Evolutionary conservation across 1,140 invertebrate genomes (phyloP).

Genomic region (Drosophila orena): DNA sequence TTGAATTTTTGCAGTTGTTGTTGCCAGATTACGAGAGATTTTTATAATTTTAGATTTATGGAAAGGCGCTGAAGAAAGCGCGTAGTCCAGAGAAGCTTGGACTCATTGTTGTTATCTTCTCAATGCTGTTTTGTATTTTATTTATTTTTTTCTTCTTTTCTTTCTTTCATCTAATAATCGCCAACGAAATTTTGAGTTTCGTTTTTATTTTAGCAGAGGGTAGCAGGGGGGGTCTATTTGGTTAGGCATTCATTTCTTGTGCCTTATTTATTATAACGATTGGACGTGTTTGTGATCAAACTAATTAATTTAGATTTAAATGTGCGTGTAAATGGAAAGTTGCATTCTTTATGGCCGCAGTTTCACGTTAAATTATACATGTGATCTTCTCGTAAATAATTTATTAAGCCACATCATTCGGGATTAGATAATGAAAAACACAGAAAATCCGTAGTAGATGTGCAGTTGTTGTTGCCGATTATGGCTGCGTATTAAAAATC

Average conservation of each 20-base stretch:
- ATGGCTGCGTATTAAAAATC: slow-evolving; percentile 54
- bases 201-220: background rate
- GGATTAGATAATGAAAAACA: slow-evolving; percentile 49
- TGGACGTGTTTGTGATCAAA: slow-evolving; percentile 32
- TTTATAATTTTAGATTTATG: slow-evolving; percentile 51
- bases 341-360: slow-evolving; percentile 22
- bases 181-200: slow-evolving; percentile 19
- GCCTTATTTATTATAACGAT: slow-evolving; percentile 37
- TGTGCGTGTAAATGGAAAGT: slow-evolving; percentile 55
- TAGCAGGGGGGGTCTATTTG: background rate
- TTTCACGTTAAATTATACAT: slow-evolving; percentile 2
- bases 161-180: slow-evolving; percentile 35
- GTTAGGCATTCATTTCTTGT: slow-evolving; percentile 4
- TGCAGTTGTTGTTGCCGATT: slow-evolving; percentile 10
- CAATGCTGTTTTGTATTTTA: background rate
- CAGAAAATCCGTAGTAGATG: background rate
- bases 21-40: slow-evolving; percentile 52
- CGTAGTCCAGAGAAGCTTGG: slow-evolving; percentile 20
- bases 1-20: slow-evolving; percentile 18
- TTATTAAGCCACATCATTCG: slow-evolving; percentile 59
- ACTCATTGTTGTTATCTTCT: slow-evolving; percentile 23
- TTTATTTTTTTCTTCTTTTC: background rate
- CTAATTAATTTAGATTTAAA: slow-evolving; percentile 60
- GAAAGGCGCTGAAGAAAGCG: slow-evolving; percentile 36
- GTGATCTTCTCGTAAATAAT: slow-evolving; percentile 40